These are phyloP conservation scores for Drosophila nebulosa DNA, from an alignment of 1,140 invertebrate genomes.

Conservation along the genomic window DNA sequence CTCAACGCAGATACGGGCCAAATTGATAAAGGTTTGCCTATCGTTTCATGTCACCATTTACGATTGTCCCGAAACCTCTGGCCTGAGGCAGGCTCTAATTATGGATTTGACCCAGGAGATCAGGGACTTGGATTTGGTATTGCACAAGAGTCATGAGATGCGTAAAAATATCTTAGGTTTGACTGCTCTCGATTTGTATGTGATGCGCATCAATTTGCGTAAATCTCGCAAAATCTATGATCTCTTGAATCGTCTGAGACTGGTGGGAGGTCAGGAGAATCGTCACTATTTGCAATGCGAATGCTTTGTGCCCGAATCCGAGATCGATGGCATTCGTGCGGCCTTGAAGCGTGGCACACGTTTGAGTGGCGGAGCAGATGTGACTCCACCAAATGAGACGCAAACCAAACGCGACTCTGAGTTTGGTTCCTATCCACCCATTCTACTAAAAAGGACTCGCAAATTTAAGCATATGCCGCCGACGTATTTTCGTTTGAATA, in stretches of 20 bases:
- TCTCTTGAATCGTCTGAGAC: constrained; percentile 93
- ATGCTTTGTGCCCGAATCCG: constrained; percentile 94
- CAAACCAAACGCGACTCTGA: background rate
- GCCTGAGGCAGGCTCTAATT: background rate
- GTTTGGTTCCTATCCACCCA: background rate
- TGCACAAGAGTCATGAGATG: constrained; percentile 84
- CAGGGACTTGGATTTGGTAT: constrained; percentile 28
- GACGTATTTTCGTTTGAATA: constrained; percentile 90
- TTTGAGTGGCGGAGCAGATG: constrained; percentile 81
- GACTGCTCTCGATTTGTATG: constrained; percentile 93
- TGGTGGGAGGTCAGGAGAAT: constrained; percentile 91
- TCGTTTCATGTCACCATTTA: constrained; percentile 58
- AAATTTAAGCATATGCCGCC: constrained; percentile 87
- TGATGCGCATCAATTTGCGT: constrained; percentile 94
- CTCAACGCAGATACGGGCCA: constrained; percentile 35
- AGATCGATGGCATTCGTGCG: constrained; percentile 90
- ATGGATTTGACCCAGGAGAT: background rate
- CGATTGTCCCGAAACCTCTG: constrained; percentile 43
- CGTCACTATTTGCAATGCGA: constrained; percentile 96
- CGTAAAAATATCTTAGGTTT: constrained; percentile 90
- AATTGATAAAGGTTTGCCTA: constrained; percentile 47
- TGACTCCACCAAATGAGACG: background rate
- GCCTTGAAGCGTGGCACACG: constrained; percentile 94
- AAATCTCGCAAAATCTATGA: constrained; percentile 96
- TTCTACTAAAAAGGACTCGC: constrained; percentile 84